Base-by-base conservation (phyloP, 2,888 invertebrate species). In the Zonitis immaculata region DNA sequence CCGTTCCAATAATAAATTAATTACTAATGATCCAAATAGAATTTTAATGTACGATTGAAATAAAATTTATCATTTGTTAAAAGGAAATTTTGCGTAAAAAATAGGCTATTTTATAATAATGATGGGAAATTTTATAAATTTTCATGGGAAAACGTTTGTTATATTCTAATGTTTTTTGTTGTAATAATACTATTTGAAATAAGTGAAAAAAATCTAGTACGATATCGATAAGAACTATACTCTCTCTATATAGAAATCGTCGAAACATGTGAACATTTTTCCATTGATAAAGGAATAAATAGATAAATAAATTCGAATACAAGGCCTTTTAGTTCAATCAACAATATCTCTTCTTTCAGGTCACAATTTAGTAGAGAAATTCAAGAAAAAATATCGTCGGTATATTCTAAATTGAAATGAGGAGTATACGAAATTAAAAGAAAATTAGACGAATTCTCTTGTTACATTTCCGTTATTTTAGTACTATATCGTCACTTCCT, bases 391-490 rank as follows among this genome's bases (percentile, higher is more conserved):
- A n/a, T n/a, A 26, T 26, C 7, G 26, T 7, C 26, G 22, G 22
- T 5, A 22, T n/a, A n/a, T n/a, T n/a, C 22, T 22, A 26, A 26
- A 26, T 26, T 8, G 26, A 6, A 11, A 3, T 5, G 20, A 39
- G 39, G 39, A 39, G 39, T 3, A 3, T n/a, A n/a, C n/a, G 39
- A 8, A 39, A 4, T 39, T n/a, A 12, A 7, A 28, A 18, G 20
- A 54, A 50, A 54, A 45, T 35, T 50, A 43, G 46, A 50, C 47
- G 26, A 54, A 45, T 45, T 51, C 54, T 51, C 54, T n/a, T 27
- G 47, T 54, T 54, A 54, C 54, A 54, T 44, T 54, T 54, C 54
- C 54, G 51, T 50, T 51, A 54, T 54, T 54, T 50, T 50, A 50
- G 46, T 54, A 43, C 49, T 44, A 44, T 51, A 47, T 54, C 35